A percentile compares a stretch with the other conserved stretches of the same genome.
These are phyloP conservation scores for Pectinophora gossypiella DNA, from an alignment of 1,140 invertebrate species.

Conservation along the genomic window DNA sequence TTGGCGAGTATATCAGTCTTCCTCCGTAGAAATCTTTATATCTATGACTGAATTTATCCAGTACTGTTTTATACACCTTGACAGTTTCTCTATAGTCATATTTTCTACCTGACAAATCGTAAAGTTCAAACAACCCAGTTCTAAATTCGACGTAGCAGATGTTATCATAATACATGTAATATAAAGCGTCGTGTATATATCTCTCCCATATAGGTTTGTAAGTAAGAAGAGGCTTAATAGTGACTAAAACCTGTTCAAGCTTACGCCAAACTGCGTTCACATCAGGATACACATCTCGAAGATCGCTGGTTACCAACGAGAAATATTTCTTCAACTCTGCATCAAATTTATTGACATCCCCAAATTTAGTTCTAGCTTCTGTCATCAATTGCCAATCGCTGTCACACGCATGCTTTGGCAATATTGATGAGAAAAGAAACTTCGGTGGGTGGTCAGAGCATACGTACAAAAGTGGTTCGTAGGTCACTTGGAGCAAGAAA, in stretches of 20 bases:
- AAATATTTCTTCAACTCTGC: constrained; percentile 76
- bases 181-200: constrained; percentile 82
- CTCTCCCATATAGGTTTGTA: constrained; percentile 84
- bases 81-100: constrained; percentile 76
- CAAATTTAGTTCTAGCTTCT: constrained; percentile 71
- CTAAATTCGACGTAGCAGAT: constrained; percentile 87
- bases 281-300: constrained; percentile 77
- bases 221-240: constrained; percentile 77
- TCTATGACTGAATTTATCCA: constrained; percentile 75
- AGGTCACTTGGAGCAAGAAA: constrained; percentile 83
- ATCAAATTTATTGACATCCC: constrained; percentile 76
- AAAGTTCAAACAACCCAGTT: constrained; percentile 76
- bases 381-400: constrained; percentile 76
- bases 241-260: constrained; percentile 80
- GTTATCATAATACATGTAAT: constrained; percentile 85
- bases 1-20: constrained; percentile 83
- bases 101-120: constrained; percentile 79
- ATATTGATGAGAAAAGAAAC: constrained; percentile 55
- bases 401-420: constrained; percentile 23
- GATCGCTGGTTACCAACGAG: constrained; percentile 78
- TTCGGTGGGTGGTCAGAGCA: constrained; percentile 65
- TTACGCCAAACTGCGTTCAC: constrained; percentile 81
- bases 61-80: constrained; percentile 76
- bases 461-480: constrained; percentile 81
- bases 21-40: constrained; percentile 83